Evolutionary conservation across 2,888 invertebrate genomes (phyloP).

Genomic region (Rotaria magnacalcarata): DNA sequence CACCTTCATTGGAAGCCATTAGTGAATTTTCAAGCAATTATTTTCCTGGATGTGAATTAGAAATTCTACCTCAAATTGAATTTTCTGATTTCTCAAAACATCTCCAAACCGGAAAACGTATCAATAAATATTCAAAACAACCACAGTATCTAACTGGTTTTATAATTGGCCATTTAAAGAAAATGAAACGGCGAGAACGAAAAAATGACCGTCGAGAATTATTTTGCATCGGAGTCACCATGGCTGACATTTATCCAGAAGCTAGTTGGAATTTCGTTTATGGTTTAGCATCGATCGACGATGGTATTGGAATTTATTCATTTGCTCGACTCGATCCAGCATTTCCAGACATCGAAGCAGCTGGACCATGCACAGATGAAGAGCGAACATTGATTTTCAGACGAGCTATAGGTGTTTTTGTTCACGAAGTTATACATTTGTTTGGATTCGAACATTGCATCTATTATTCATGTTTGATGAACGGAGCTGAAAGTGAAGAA

Average conservation of each 20-base stretch:
- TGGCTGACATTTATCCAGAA: slow-evolving; percentile 1
- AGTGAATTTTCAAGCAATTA: background rate
- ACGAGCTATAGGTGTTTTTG: background rate
- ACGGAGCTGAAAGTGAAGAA: background rate
- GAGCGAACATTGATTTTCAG: background rate
- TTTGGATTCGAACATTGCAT: slow-evolving; percentile 36
- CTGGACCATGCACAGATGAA: background rate
- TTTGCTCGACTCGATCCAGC: background rate
- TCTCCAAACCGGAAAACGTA: background rate
- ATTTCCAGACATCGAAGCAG: background rate
- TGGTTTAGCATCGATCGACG: background rate
- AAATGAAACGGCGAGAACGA: background rate
- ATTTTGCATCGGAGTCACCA: background rate
- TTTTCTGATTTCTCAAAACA: background rate
- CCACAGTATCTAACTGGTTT: background rate
- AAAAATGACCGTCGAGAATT: background rate
- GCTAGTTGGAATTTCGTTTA: background rate
- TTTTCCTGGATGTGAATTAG: background rate
- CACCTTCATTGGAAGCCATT: background rate
- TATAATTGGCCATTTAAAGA: background rate
- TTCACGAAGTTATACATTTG: slow-evolving; percentile 32
- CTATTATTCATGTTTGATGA: slow-evolving; percentile 39
- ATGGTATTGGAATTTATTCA: background rate
- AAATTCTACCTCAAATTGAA: background rate
- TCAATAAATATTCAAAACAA: background rate